These are phyloP conservation scores for Stercorarius parasiticus DNA, from an alignment of 2,113 vertebrate species.

Conservation along the genomic window DNA sequence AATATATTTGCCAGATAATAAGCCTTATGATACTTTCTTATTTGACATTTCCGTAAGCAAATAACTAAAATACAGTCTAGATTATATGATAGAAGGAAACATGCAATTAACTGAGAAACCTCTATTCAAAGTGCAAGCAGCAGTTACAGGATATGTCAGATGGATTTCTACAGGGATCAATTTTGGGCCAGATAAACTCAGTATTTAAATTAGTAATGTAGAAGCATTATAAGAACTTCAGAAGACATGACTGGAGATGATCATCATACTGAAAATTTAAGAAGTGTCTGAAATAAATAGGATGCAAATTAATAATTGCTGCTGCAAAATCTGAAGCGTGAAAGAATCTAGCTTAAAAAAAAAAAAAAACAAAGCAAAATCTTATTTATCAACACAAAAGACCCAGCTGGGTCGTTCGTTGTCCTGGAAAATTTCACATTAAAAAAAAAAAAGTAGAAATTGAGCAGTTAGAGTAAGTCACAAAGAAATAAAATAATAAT, in stretches of 20 bases:
- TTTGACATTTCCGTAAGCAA: neutral
- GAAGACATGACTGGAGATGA: neutral
- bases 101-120: neutral
- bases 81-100: neutral
- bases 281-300: neutral
- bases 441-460: neutral
- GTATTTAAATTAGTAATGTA: neutral
- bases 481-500: neutral
- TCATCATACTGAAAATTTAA: neutral
- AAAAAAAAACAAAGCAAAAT: neutral
- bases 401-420: neutral
- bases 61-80: neutral
- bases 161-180: neutral
- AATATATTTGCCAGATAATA: neutral
- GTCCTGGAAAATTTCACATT: neutral
- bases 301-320: neutral
- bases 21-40: neutral
- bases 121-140: neutral
- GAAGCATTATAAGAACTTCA: neutral
- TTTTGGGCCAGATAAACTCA: neutral
- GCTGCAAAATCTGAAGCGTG: neutral
- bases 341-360: neutral
- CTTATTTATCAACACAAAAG: neutral
- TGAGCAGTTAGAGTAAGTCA: neutral
- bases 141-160: neutral